Percentiles rank a stretch among this genome's conserved stretches.
phyloP scores from a whole-genome alignment of 2,888 invertebrate species.

The Physocephala rufipes region DNA sequence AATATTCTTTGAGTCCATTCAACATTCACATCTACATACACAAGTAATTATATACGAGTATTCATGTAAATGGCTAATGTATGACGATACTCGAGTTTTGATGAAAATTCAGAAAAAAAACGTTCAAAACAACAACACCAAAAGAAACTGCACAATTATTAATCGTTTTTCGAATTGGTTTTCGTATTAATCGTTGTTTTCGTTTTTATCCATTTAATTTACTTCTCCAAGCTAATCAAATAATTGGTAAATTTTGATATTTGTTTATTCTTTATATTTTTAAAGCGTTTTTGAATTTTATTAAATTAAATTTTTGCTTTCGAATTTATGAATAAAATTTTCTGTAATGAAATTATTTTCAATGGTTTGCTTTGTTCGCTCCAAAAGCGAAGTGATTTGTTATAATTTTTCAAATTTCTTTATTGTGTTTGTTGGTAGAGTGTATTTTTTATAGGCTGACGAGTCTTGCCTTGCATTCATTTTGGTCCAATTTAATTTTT shows the following conservation, averaged over 20 bases:
- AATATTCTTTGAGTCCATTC: constrained; percentile 4
- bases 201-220: constrained; percentile 41
- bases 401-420: neutral
- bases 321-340: constrained; percentile 43
- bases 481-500: no score
- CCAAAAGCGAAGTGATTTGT: neutral
- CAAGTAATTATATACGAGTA: neutral
- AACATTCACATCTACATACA: neutral
- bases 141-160: constrained; percentile 42
- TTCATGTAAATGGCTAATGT: neutral
- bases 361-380: constrained; percentile 27
- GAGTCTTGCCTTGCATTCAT: no score
- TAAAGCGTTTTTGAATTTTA: constrained; percentile 49
- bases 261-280: constrained; percentile 42
- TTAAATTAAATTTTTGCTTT: constrained; percentile 46
- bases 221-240: constrained; percentile 34
- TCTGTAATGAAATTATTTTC: constrained; percentile 42
- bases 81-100: neutral
- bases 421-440: constrained; percentile 9
- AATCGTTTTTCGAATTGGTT: constrained; percentile 42
- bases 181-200: constrained; percentile 33
- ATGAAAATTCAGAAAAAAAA: constrained; percentile 34
- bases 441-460: neutral
- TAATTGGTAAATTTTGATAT: constrained; percentile 47
- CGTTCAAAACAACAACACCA: constrained; percentile 47